phyloP scores from a whole-genome alignment of 2,797 vertebrate genomes.

The Periophthalmus magnuspinnatus region DNA sequence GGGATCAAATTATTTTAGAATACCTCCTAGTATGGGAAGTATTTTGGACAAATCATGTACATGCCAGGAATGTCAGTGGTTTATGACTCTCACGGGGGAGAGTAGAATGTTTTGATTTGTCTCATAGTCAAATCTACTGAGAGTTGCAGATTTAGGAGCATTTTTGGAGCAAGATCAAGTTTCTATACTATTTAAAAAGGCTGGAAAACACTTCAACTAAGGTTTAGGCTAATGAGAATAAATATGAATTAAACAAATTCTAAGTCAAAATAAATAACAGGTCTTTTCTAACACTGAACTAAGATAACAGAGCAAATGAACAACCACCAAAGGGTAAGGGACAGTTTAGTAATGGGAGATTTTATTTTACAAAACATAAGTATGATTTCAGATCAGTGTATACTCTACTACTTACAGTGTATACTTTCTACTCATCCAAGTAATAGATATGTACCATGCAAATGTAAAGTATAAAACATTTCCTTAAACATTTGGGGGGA shows the following conservation, averaged over 20 bases:
- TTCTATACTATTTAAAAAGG: background rate
- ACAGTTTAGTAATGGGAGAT: too few relatives aligned
- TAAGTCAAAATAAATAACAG: background rate
- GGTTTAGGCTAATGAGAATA: background rate
- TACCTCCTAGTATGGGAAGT: background rate
- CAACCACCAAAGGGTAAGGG: too few relatives aligned
- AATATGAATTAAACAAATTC: background rate
- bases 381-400: too few relatives aligned
- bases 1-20: background rate
- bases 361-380: too few relatives aligned
- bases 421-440: too few relatives aligned
- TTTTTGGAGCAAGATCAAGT: background rate
- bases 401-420: too few relatives aligned
- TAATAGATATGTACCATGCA: too few relatives aligned
- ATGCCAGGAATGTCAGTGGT: conserved; percentile 14
- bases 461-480: too few relatives aligned
- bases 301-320: too few relatives aligned
- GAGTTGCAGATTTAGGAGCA: background rate
- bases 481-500: too few relatives aligned
- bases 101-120: conserved; percentile 40
- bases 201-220: background rate
- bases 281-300: too few relatives aligned
- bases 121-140: conserved; percentile 21
- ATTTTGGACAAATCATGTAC: background rate
- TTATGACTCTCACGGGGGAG: conserved; percentile 9